Evolutionary conservation across 2,797 vertebrate species (phyloP).

Genomic region (Meriones psammophilus): DNA sequence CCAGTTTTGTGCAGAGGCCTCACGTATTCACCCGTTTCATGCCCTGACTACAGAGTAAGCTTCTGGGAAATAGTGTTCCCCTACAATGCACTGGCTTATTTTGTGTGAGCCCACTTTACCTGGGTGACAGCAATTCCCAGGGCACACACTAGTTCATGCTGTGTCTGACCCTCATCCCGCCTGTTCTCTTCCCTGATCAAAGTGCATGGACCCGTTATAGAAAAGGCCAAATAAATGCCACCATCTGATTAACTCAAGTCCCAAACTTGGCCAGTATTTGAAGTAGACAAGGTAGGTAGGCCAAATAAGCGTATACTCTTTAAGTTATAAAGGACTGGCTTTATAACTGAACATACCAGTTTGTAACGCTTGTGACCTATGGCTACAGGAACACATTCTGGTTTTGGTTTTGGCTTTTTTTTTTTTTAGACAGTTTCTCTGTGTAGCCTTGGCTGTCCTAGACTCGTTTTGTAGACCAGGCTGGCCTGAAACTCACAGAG

Average conservation of each 20-base stretch:
- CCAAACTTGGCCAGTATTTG: not conserved
- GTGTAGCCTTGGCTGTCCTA: too few species aligned
- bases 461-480: too few species aligned
- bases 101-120: not conserved
- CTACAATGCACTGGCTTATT: not conserved
- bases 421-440: too few species aligned
- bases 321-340: not conserved
- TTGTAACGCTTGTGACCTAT: not conserved
- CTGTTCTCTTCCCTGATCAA: slow-evolving; percentile 19
- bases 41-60: not conserved
- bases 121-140: not conserved
- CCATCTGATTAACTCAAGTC: not conserved
- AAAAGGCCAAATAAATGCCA: slow-evolving; percentile 22
- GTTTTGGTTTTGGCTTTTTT: too few species aligned
- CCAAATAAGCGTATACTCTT: not conserved
- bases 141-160: not conserved
- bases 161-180: not conserved
- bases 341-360: not conserved
- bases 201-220: not conserved
- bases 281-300: not conserved
- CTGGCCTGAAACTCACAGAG: too few species aligned
- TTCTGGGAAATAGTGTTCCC: not conserved
- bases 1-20: not conserved
- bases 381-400: not conserved
- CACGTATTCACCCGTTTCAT: not conserved